phyloP scores from a whole-genome alignment of 2,113 vertebrate species.

The Rutilus rutilus region DNA sequence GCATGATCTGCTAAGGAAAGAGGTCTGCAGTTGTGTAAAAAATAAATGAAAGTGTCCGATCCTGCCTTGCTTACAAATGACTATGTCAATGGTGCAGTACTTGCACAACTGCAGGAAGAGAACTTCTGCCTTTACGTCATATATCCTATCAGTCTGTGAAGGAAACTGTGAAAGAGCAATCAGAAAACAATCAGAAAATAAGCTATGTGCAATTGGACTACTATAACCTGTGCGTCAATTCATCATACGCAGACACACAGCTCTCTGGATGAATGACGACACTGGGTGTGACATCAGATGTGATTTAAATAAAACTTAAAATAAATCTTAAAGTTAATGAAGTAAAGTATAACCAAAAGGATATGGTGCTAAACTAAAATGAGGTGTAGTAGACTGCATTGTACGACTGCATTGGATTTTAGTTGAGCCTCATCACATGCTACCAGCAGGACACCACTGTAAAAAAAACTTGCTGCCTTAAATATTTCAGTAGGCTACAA shows the following conservation, averaged over 20 bases:
- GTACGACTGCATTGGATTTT: neutral
- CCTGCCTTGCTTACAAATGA: neutral
- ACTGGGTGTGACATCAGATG: neutral
- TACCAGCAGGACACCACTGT: neutral
- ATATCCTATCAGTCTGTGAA: neutral
- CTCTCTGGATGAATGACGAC: neutral
- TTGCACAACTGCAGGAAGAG: neutral
- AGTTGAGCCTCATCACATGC: neutral
- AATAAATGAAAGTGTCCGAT: neutral
- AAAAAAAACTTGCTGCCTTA: too few species aligned
- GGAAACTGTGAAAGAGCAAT: slow-evolving; percentile 18
- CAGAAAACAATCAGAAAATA: neutral
- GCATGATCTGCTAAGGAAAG: neutral
- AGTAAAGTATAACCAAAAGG: neutral
- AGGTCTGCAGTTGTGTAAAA: neutral
- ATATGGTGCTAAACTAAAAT: neutral
- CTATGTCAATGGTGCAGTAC: neutral
- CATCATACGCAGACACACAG: neutral
- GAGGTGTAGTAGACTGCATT: neutral
- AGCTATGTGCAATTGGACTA: neutral
- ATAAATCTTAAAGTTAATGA: neutral
- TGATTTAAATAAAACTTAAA: neutral
- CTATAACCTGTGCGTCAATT: neutral
- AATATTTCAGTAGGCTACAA: too few species aligned
- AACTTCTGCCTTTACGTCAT: neutral